phyloP scores from a whole-genome alignment of 2,888 invertebrate species.

The Eristalis intricaria region DNA sequence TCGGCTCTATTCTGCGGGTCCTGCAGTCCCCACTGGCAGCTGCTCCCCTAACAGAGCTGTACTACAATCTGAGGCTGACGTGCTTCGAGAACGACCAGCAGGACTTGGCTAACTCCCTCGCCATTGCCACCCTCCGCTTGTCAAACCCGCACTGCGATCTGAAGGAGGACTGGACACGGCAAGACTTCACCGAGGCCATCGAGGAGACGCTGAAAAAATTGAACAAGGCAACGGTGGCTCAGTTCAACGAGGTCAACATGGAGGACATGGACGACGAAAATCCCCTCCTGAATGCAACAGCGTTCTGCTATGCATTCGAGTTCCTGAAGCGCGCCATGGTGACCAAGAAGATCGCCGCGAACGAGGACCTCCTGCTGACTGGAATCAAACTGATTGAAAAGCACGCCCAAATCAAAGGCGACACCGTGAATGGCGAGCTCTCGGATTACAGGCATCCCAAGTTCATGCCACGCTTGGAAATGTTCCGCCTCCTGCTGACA shows the following conservation, averaged over 20 bases:
- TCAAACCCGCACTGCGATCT: constrained; percentile 91
- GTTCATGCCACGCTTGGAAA: constrained; percentile 90
- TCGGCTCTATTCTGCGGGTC: constrained; percentile 80
- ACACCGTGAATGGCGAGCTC: constrained; percentile 78
- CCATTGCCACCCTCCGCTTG: constrained; percentile 88
- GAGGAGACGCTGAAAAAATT: constrained; percentile 84
- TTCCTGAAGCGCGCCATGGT: constrained; percentile 86
- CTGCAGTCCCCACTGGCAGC: constrained; percentile 91
- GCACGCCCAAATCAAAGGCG: constrained; percentile 86
- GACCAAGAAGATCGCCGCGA: constrained; percentile 81
- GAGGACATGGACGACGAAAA: constrained; percentile 74
- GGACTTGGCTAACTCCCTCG: constrained; percentile 84
- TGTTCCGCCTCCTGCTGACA: constrained; percentile 90
- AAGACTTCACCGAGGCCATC: constrained; percentile 85
- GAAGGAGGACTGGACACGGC: constrained; percentile 89
- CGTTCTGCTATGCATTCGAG: constrained; percentile 92
- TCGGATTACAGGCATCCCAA: constrained; percentile 87
- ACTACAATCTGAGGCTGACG: constrained; percentile 84
- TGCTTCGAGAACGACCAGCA: constrained; percentile 82
- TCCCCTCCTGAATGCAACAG: constrained; percentile 83
- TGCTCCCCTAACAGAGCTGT: constrained; percentile 85
- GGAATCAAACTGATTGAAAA: constrained; percentile 86
- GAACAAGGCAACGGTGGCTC: constrained; percentile 82
- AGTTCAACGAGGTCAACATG: constrained; percentile 69
- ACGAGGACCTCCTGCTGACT: constrained; percentile 84